These are phyloP conservation scores for Thumatha senex DNA, from an alignment of 2,888 invertebrate genomes.

Conservation along the genomic window DNA sequence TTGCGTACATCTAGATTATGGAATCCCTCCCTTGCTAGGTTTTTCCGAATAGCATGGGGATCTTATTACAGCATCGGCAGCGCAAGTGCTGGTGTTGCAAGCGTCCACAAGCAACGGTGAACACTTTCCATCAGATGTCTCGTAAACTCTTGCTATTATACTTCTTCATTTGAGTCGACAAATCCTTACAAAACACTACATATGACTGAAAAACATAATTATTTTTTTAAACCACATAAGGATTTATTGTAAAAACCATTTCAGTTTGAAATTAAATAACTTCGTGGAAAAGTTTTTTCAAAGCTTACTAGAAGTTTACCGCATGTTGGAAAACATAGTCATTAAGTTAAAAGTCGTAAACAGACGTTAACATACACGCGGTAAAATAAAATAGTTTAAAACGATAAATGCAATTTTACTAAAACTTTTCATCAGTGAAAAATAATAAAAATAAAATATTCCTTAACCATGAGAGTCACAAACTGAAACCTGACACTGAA, in stretches of 20 bases:
- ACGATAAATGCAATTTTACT: too few relatives aligned
- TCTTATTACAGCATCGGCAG: too few relatives aligned
- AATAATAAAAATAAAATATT: not conserved
- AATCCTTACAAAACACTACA: not conserved
- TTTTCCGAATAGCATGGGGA: too few relatives aligned
- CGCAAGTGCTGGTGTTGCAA: too few relatives aligned
- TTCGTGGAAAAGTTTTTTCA: slow-evolving; percentile 16
- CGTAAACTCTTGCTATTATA: too few relatives aligned
- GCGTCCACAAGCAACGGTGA: too few relatives aligned
- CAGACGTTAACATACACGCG: not conserved
- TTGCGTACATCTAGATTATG: too few relatives aligned
- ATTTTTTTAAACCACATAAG: not conserved
- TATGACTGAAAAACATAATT: not conserved
- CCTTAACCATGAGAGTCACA: not conserved
- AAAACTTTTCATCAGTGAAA: too few relatives aligned
- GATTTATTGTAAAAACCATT: not conserved
- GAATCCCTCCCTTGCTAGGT: too few relatives aligned
- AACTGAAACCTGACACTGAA: not conserved
- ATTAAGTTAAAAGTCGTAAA: slow-evolving; percentile 7
- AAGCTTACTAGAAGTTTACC: slow-evolving; percentile 7
- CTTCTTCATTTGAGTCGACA: too few relatives aligned
- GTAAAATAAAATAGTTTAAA: not conserved
- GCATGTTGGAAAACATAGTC: slow-evolving; percentile 7
- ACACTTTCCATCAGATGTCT: too few relatives aligned
- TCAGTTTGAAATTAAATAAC: slow-evolving; percentile 2